Evolutionary conservation across 2,888 invertebrate genomes (phyloP), one percentile per base, ranked within the genome.

Genomic region (Athalia rosae): DNA sequence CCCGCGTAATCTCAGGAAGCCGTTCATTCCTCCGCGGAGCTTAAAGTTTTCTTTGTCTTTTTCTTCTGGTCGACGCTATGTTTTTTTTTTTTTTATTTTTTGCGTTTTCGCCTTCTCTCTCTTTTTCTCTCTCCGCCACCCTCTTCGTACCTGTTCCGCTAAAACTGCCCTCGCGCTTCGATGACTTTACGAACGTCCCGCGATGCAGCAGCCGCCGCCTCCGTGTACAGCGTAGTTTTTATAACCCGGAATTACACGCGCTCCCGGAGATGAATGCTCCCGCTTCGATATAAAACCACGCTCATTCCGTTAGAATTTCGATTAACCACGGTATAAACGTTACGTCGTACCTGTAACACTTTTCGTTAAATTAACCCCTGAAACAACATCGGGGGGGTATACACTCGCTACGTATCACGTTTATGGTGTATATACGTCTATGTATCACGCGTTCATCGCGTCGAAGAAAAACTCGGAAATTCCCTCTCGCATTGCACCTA

Each of bases 1-100:
- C 71, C 71, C 58, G 56, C 58, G n/a, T 71, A 71, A 71, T 71
- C 71, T 71, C 13, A 45, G 45, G 45, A 71, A 71, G 58, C 58
- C 58, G 58, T 71, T 58, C 71, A 53, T 67, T 67, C 53, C 28
- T 67, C 11, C 9, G 53, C 28, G 53, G 28, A 28, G 28, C 28
- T 28, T 28, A 28, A 28, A 28, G 28, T 28, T 28, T 28, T 28
- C 28, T 28, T 28, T 28, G 28, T 28, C 28, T 28, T 28, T 28
- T 28, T 28, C 1, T 28, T 28, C 28, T n/a, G n/a, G 28, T 28
- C 28, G 28, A 28, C 28, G 28, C 28, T 28, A 28, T 28, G 28
- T 28, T 28, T 28, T 28, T 28, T 28, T 28, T 28, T 2, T 28
- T 28, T 28, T n/a, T n/a, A n/a, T n/a, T n/a, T n/a, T n/a, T n/a